phyloP scores from a whole-genome alignment of 2,888 invertebrate species.

The Chymomyza procnemis region DNA sequence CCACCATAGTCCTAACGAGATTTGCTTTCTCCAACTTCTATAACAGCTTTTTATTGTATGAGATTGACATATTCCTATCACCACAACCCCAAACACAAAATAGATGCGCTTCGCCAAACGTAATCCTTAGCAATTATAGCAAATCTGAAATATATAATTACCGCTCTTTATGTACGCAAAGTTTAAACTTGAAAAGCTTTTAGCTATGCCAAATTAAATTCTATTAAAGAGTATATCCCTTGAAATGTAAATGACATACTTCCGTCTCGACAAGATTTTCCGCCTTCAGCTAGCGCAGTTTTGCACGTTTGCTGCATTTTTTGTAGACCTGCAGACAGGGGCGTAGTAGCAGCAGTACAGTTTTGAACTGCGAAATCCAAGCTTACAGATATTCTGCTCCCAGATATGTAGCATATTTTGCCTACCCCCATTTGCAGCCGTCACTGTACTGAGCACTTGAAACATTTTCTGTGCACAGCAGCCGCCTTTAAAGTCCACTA shows the following conservation, averaged over 20 bases:
- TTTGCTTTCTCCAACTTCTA: too few species aligned
- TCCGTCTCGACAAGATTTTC: not conserved
- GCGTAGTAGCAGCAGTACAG: too few species aligned
- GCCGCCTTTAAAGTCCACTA: conserved; percentile 47
- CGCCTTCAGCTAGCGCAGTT: not conserved
- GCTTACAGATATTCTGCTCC: too few species aligned
- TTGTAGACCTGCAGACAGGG: not conserved
- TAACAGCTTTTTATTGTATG: too few species aligned
- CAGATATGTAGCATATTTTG: too few species aligned
- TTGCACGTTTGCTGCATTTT: not conserved
- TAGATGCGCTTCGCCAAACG: too few species aligned
- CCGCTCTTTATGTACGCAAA: not conserved
- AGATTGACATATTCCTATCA: too few species aligned
- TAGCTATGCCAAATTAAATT: not conserved
- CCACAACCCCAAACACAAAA: too few species aligned
- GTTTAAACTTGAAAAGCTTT: not conserved
- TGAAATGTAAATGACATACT: conserved; percentile 3
- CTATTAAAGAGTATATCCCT: not conserved
- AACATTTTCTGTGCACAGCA: conserved; percentile 5
- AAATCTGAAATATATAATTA: not conserved
- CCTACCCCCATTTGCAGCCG: not conserved
- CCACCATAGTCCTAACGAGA: too few species aligned
- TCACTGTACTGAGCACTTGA: not conserved
- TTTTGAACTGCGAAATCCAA: too few species aligned
- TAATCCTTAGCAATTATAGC: too few species aligned